These are phyloP conservation scores for Alethe diademata DNA, from an alignment of 2,113 vertebrate genomes.

Conservation along the genomic window DNA sequence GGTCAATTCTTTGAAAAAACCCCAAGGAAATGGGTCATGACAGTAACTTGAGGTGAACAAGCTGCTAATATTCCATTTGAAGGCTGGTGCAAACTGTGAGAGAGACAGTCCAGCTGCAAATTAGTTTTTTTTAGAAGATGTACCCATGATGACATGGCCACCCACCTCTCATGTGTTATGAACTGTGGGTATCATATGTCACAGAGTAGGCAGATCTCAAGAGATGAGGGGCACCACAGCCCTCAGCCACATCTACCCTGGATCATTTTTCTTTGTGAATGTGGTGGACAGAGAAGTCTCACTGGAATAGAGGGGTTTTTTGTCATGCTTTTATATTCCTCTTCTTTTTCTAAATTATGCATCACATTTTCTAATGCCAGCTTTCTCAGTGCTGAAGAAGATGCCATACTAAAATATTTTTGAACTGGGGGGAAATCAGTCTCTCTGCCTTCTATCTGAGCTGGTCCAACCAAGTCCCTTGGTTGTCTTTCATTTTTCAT, in stretches of 20 bases:
- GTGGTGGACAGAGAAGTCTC: neutral
- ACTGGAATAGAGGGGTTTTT: neutral
- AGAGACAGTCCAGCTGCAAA: neutral
- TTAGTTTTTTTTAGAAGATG: neutral
- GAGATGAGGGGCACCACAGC: neutral
- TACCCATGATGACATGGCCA: neutral
- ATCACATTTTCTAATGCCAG: neutral
- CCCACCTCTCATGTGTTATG: neutral
- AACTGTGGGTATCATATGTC: neutral
- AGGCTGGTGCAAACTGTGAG: neutral
- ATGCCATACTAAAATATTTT: neutral
- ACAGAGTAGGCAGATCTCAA: neutral
- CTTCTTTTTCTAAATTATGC: neutral
- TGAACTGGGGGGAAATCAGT: neutral
- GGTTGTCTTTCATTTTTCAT: neutral
- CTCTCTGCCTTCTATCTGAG: neutral
- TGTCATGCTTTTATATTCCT: neutral
- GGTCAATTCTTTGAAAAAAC: neutral
- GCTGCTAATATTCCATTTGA: neutral
- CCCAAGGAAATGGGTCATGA: neutral
- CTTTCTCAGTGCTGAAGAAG: neutral
- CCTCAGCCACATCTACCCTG: fast-evolving
- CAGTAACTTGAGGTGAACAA: neutral
- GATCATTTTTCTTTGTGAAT: neutral
- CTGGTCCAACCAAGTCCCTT: neutral